Evolutionary conservation across 2,113 vertebrate genomes (phyloP), one percentile per base, ranked within the genome.

Genomic region (Oxyruncus cristatus): DNA sequence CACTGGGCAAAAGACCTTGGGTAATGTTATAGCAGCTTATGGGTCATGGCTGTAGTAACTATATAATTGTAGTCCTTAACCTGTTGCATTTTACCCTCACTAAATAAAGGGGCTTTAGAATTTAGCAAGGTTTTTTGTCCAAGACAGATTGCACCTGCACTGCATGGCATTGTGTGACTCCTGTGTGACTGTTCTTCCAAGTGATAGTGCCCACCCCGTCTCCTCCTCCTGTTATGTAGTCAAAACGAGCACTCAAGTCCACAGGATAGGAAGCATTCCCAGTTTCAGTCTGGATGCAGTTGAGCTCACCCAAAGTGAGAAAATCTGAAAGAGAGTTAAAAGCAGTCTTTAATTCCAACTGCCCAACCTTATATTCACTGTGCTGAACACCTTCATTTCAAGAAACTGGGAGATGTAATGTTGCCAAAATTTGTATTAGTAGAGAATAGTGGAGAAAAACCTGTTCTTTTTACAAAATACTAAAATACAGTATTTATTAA

Each of bases 81-180:
- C 9, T 72, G 14, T 78, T 46, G 12, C 26, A 9, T 59, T 89
- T 86, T 33, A 59, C 10, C 24, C 27, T 86, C 53, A 17, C 22
- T 80, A 47, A 70, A 27, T 56, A 72, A 56, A 73, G 55, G 67
- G 11, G 24, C 32, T 93, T 79, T 70, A 76, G 44, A 83, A 41
- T 86, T 77, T 67, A 63, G 39, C 8, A 35, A 59, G 44, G 7
- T 14, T 83, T 83, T 83, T 82, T 87, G 46, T 37, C n/a, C 26
- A 53, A 26, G 35, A 26, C 12, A 24, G 46, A 4, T 41, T 71
- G 59, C 19, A 77, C 32, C 22, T 93, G 37, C 9, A 2, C 8
- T 44, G 37, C 6, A 5, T 55, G 72, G 17, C 0, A 0, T 49
- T 0, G 0, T 73, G 70, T 75, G 26, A 26, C 11, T 37, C 18